phyloP scores from a whole-genome alignment of 2,113 vertebrate genomes.

The Lophius piscatorius region DNA sequence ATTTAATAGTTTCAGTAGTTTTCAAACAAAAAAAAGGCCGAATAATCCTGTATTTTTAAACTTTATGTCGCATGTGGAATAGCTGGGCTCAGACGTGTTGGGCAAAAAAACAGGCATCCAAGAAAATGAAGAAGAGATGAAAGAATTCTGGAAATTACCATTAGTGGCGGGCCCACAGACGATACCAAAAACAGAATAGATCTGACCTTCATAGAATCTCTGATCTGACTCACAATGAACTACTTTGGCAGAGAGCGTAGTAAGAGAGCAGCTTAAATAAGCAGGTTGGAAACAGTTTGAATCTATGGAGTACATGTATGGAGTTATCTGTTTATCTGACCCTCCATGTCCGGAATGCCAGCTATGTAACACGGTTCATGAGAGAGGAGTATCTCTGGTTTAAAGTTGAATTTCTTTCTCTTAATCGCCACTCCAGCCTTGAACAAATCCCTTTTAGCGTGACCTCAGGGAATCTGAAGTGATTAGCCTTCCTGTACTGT shows the following conservation, averaged over 20 bases:
- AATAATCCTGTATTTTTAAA: too few relatives aligned
- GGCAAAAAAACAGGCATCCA: neutral
- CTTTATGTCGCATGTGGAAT: neutral
- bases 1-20: neutral
- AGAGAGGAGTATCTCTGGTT: too few relatives aligned
- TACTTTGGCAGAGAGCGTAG: conserved; percentile 3
- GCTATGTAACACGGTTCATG: too few relatives aligned
- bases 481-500: conserved; percentile 39
- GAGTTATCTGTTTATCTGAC: too few relatives aligned
- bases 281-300: conserved; percentile 29
- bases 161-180: neutral
- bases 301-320: neutral
- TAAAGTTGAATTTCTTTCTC: too few relatives aligned
- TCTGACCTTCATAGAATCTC: too few relatives aligned
- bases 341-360: too few relatives aligned
- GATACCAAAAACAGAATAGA: neutral
- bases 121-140: neutral
- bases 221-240: conserved; percentile 3
- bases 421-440: conserved; percentile 48
- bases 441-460: conserved; percentile 27
- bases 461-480: conserved; percentile 39
- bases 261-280: conserved; percentile 18
- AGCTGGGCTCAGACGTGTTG: neutral
- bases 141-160: neutral
- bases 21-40: too few relatives aligned